phyloP scores from a whole-genome alignment of 2,797 vertebrate species.

The Moxostoma hubbsi region DNA sequence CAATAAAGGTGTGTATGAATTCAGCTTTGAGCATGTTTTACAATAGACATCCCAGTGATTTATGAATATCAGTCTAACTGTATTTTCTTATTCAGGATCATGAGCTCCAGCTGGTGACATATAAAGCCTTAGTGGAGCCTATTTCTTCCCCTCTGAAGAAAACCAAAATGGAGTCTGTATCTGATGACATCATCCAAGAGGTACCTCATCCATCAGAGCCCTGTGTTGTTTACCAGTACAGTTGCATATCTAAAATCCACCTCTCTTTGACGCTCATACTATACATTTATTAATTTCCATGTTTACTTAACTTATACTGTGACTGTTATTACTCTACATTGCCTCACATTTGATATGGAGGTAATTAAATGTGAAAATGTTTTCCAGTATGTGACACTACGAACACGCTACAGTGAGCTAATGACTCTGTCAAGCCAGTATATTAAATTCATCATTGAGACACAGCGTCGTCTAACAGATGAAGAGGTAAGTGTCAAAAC shows the following conservation, averaged over 20 bases:
- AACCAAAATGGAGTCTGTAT: constrained; percentile 87
- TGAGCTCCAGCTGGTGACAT: constrained; percentile 90
- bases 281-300: background rate
- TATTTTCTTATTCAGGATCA: constrained; percentile 81
- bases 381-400: constrained; percentile 88
- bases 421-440: constrained; percentile 91
- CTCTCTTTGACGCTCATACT: background rate
- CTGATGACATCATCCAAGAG: constrained; percentile 93
- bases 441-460: constrained; percentile 89
- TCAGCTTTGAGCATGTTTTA: background rate
- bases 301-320: background rate
- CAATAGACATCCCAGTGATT: background rate
- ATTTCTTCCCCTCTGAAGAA: constrained; percentile 90
- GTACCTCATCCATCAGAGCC: constrained; percentile 64
- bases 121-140: constrained; percentile 91
- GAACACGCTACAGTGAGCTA: constrained; percentile 92
- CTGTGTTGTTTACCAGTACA: too few species aligned
- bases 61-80: background rate
- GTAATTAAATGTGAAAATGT: constrained; percentile 13
- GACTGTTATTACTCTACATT: background rate
- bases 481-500: constrained; percentile 84
- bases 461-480: constrained; percentile 85
- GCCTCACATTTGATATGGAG: constrained; percentile 7
- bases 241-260: background rate
- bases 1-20: constrained; percentile 84